Evolutionary conservation across 1,140 invertebrate genomes (phyloP).

Genomic region (Antheraea pernyi): DNA sequence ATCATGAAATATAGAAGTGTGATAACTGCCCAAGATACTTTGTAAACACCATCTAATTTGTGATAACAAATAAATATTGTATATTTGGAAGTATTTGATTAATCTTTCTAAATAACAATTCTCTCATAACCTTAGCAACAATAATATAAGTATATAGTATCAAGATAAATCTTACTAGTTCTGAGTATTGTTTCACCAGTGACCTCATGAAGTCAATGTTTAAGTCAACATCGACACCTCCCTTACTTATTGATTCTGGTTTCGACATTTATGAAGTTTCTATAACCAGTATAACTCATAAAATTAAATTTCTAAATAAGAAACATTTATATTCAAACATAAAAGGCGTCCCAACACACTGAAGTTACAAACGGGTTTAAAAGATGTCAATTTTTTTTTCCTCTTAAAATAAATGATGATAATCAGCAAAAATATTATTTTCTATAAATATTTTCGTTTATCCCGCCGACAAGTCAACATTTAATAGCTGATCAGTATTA

Average conservation of each 20-base stretch:
- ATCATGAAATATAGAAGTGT: constrained; percentile 14
- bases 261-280: constrained; percentile 50
- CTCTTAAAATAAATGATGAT: background rate
- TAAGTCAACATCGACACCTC: constrained; percentile 41
- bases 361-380: background rate
- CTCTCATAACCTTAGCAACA: too few relatives aligned
- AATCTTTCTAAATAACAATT: too few relatives aligned
- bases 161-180: constrained; percentile 51
- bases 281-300: background rate
- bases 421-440: background rate
- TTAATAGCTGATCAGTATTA: background rate
- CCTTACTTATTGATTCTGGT: constrained; percentile 43
- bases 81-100: too few relatives aligned
- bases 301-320: background rate
- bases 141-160: too few relatives aligned
- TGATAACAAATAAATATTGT: too few relatives aligned
- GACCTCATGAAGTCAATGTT: constrained; percentile 70
- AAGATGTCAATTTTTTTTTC: background rate
- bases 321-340: background rate
- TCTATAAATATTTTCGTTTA: constrained; percentile 19
- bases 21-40: too few relatives aligned
- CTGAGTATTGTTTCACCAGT: constrained; percentile 68
- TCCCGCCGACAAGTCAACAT: constrained; percentile 20
- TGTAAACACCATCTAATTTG: too few relatives aligned
- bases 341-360: background rate